Conservation (phyloP, 1,140 invertebrate genomes). For the Caenorhabditis remanei region DNA sequence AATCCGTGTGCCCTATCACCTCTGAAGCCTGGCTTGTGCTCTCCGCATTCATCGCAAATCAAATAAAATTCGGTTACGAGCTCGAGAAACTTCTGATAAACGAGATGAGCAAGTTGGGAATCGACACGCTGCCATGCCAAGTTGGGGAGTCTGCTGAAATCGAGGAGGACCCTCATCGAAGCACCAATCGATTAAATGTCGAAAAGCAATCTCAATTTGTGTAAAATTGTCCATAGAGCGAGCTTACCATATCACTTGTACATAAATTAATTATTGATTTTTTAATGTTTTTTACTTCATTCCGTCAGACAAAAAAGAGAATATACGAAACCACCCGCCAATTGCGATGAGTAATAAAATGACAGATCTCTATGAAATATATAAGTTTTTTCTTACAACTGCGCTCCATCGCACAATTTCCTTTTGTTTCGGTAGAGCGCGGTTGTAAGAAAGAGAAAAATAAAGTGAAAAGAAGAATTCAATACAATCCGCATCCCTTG, state of each 20-base stretch:
- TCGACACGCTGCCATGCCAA: conserved; percentile 11
- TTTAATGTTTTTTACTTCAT: not conserved
- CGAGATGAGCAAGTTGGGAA: conserved; percentile 61
- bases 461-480: conserved; percentile 40
- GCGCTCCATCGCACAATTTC: too few relatives aligned
- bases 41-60: conserved; percentile 58
- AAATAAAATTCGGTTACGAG: conserved; percentile 62
- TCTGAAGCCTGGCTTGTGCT: conserved; percentile 60
- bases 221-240: not conserved
- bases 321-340: not conserved
- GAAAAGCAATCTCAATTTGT: conserved; percentile 46
- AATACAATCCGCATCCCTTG: conserved; percentile 76
- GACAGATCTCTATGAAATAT: too few relatives aligned
- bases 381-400: too few relatives aligned
- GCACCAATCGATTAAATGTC: not conserved
- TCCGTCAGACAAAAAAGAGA: not conserved
- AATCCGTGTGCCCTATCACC: conserved; percentile 57
- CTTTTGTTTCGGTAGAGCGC: too few relatives aligned
- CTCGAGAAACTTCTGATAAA: conserved; percentile 57
- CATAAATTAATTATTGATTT: not conserved
- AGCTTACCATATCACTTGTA: conserved; percentile 6
- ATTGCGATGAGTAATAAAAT: not conserved
- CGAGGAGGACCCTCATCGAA: not conserved
- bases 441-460: too few relatives aligned
- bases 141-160: not conserved